Evolutionary conservation across 2,888 invertebrate genomes (phyloP).

Genomic region (Drosophila koepferae): DNA sequence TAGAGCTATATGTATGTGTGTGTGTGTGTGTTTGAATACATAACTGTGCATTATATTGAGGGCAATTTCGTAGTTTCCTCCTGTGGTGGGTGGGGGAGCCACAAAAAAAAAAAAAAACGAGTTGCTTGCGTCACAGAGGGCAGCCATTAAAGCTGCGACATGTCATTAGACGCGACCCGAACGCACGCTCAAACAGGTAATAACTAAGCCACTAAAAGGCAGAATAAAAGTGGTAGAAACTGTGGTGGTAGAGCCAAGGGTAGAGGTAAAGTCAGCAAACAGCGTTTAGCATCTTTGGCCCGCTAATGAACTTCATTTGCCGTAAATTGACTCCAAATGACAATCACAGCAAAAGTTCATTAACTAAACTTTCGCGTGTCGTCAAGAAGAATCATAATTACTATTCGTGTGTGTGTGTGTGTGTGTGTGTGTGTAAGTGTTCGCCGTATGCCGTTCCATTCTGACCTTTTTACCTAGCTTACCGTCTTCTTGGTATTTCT

Average conservation of each 20-base stretch:
- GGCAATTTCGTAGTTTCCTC: slow-evolving; percentile 26
- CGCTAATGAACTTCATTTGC: slow-evolving; percentile 68
- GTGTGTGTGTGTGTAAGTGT: slow-evolving; percentile 16
- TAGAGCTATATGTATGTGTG: slow-evolving; percentile 1
- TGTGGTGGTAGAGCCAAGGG: neutral
- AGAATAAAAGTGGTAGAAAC: neutral
- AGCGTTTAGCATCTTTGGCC: slow-evolving; percentile 39
- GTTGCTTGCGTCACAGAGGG: slow-evolving; percentile 20
- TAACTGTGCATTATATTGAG: slow-evolving; percentile 17
- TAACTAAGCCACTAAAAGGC: neutral
- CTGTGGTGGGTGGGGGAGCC: slow-evolving; percentile 4
- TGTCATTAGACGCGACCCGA: slow-evolving; percentile 10
- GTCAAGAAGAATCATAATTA: slow-evolving; percentile 56
- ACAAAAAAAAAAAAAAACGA: neutral
- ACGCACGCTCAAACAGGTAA: slow-evolving; percentile 6
- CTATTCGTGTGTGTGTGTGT: slow-evolving; percentile 25
- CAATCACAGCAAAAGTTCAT: slow-evolving; percentile 66
- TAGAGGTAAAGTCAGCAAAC: slow-evolving; percentile 10
- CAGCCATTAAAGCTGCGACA: slow-evolving; percentile 7
- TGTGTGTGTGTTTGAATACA: slow-evolving; percentile 1
- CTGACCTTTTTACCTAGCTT: slow-evolving; percentile 39
- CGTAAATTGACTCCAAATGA: slow-evolving; percentile 57
- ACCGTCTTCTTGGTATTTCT: slow-evolving; percentile 10
- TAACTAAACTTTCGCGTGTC: slow-evolving; percentile 62
- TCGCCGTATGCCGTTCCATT: slow-evolving; percentile 47